Conservation (phyloP, 2,797 vertebrate genomes). For the Sorex maritimensis region DNA sequence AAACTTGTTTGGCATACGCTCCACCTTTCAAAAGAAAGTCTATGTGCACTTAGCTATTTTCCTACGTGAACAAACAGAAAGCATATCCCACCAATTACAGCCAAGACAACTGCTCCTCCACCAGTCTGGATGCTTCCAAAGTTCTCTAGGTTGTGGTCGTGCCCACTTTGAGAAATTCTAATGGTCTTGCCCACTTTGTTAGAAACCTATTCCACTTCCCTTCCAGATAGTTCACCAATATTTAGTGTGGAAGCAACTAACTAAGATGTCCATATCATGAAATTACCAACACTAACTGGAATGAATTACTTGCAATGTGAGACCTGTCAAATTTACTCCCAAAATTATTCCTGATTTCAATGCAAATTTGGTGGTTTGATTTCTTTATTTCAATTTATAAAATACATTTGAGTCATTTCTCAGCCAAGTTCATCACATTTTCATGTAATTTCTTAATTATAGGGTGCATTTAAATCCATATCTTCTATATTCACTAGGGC, state of each 20-base stretch:
- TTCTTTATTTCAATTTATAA: background rate
- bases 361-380: background rate
- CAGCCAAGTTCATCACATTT: constrained; percentile 54
- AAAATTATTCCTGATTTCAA: constrained; percentile 44
- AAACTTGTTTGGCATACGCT: too few species aligned
- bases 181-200: background rate
- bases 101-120: too few species aligned
- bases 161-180: too few species aligned
- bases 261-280: constrained; percentile 18
- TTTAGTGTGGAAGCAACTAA: background rate
- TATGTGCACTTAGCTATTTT: too few species aligned
- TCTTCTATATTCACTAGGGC: constrained; percentile 26
- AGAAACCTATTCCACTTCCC: background rate
- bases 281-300: background rate
- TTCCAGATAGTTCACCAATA: background rate
- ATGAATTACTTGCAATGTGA: constrained; percentile 34
- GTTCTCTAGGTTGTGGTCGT: too few species aligned
- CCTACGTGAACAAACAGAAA: too few species aligned
- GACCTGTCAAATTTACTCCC: background rate
- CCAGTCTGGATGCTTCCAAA: too few species aligned
- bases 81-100: too few species aligned
- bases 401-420: constrained; percentile 4
- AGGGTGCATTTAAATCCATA: background rate
- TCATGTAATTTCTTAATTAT: constrained; percentile 22
- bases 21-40: too few species aligned